Evolutionary conservation across 2,888 invertebrate genomes (phyloP).

Genomic region (Pomacea canaliculata): DNA sequence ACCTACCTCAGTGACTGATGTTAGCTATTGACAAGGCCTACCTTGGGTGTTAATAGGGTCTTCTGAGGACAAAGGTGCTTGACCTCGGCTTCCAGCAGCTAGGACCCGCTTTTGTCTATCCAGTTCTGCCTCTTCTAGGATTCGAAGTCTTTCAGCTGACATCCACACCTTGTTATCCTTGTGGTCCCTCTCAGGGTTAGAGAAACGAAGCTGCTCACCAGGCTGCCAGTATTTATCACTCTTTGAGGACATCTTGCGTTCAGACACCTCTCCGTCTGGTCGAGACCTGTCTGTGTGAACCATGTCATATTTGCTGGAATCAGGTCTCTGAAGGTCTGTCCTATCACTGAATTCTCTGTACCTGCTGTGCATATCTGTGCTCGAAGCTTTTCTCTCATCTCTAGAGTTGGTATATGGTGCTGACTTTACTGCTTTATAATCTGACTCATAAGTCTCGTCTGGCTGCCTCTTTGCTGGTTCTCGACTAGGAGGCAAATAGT

Average conservation of each 20-base stretch:
- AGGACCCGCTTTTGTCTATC: conserved; percentile 17
- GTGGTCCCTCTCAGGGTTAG: conserved; percentile 16
- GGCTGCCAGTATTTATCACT: conserved; percentile 10
- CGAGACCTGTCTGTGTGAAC: conserved; percentile 28
- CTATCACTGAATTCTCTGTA: conserved; percentile 14
- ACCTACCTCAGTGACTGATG: too few species aligned
- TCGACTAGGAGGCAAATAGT: too few species aligned
- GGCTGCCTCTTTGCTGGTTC: too few species aligned
- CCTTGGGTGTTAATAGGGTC: conserved; percentile 25
- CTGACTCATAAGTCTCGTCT: too few species aligned
- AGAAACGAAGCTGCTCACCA: conserved; percentile 11
- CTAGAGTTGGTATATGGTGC: too few species aligned
- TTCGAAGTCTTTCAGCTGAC: conserved; percentile 18
- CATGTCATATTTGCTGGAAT: conserved; percentile 11
- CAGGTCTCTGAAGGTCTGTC: conserved; percentile 4
- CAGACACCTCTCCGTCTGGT: conserved; percentile 39
- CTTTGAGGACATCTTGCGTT: conserved; percentile 21
- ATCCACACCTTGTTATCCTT: conserved; percentile 14
- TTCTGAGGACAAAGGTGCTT: neutral
- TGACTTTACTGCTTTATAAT: too few species aligned
- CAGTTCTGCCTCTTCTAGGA: conserved; percentile 28
- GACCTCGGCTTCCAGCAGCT: neutral
- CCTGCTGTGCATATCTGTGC: neutral
- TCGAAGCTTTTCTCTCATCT: neutral
- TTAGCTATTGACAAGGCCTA: conserved; percentile 3